These are phyloP conservation scores for Anarsia innoxiella DNA, from an alignment of 2,888 invertebrate genomes.

Conservation along the genomic window DNA sequence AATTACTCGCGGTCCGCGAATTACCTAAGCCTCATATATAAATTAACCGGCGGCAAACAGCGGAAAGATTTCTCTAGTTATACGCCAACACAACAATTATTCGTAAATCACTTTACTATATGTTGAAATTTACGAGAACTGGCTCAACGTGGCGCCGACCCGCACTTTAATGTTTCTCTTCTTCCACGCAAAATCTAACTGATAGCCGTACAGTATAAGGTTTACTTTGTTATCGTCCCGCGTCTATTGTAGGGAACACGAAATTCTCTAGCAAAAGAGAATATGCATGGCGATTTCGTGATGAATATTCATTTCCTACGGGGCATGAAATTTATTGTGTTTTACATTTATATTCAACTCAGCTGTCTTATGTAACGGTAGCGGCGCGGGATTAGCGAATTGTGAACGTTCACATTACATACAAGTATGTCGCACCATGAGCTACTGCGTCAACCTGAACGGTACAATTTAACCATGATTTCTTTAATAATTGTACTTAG, in stretches of 20 bases:
- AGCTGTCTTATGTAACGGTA: conserved; percentile 74
- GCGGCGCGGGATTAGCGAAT: conserved; percentile 73
- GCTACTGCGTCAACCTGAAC: too few species aligned
- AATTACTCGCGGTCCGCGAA: conserved; percentile 73
- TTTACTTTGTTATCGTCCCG: conserved; percentile 39
- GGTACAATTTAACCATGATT: too few species aligned
- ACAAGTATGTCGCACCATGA: conserved; percentile 54
- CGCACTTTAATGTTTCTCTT: conserved; percentile 38
- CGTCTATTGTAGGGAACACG: conserved; percentile 47
- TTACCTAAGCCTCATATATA: conserved; percentile 76
- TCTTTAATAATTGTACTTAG: too few species aligned
- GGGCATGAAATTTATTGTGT: conserved; percentile 76
- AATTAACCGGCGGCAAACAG: conserved; percentile 73
- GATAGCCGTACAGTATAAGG: conserved; percentile 43
- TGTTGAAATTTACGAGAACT: conserved; percentile 74
- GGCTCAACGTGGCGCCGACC: conserved; percentile 47
- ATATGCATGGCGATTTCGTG: conserved; percentile 76
- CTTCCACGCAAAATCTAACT: conserved; percentile 48
- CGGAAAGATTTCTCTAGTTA: conserved; percentile 76
- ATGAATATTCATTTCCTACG: conserved; percentile 76
- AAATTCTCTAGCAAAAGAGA: conserved; percentile 68
- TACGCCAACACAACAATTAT: conserved; percentile 75
- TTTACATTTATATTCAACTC: conserved; percentile 76
- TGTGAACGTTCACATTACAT: conserved; percentile 66
- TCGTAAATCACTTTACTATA: conserved; percentile 77